Evolutionary conservation across 2,888 invertebrate genomes (phyloP).

Genomic region (Pseudococcus longispinus): DNA sequence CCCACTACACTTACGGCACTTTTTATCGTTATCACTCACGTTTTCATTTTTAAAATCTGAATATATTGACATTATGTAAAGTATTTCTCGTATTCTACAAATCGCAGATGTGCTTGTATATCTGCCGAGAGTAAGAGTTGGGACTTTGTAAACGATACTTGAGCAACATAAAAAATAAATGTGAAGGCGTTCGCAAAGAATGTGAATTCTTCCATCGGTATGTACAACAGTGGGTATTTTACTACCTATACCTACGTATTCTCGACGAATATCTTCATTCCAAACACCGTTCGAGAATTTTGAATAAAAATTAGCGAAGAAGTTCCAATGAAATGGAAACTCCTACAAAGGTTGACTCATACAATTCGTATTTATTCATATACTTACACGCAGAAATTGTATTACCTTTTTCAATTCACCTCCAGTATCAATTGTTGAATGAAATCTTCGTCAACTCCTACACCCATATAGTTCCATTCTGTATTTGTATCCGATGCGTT

Average conservation of each 20-base stretch:
- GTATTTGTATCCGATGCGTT: background rate
- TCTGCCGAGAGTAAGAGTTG: background rate
- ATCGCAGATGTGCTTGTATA: background rate
- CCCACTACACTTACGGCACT: background rate
- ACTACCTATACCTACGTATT: background rate
- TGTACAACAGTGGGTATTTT: background rate
- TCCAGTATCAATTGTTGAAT: background rate
- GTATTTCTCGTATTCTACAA: background rate
- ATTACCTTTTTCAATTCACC: background rate
- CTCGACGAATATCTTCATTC: background rate
- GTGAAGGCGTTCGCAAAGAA: background rate
- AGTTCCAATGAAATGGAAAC: background rate
- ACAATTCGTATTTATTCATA: no score
- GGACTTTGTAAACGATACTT: background rate
- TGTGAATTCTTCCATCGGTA: background rate
- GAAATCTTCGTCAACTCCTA: background rate
- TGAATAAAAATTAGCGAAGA: background rate
- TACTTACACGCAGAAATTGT: background rate
- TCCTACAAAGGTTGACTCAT: background rate
- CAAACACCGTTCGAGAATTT: background rate
- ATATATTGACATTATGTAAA: conserved; percentile 15
- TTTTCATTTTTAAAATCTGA: conserved; percentile 12
- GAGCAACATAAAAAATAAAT: background rate
- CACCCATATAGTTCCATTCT: background rate
- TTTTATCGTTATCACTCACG: conserved; percentile 2